phyloP scores from a whole-genome alignment of 2,888 invertebrate genomes.

The Melipona beecheii region DNA sequence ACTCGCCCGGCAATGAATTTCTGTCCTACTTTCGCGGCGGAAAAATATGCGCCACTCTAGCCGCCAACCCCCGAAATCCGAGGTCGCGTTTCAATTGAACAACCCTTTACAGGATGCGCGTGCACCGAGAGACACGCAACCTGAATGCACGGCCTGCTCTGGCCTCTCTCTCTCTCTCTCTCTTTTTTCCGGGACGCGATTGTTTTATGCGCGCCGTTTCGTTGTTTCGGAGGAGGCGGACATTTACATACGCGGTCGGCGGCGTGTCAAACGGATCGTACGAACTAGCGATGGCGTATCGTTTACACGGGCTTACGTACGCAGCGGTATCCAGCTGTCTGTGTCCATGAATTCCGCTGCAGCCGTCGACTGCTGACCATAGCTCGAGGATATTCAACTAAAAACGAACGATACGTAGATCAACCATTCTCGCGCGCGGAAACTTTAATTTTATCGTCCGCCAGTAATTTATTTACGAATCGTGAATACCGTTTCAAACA shows the following conservation, averaged over 20 bases:
- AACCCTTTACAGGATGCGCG: slow-evolving; percentile 45
- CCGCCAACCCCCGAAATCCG: slow-evolving; percentile 1
- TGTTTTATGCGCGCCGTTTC: slow-evolving; percentile 51
- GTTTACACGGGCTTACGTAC: slow-evolving; percentile 36
- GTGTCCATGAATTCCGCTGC: slow-evolving; percentile 32
- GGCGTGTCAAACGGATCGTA: slow-evolving; percentile 32
- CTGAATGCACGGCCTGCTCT: slow-evolving; percentile 9
- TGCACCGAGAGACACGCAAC: slow-evolving; percentile 1
- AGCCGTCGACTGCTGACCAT: slow-evolving; percentile 17
- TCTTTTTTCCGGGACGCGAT: slow-evolving; percentile 43
- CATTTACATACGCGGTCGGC: slow-evolving; percentile 39
- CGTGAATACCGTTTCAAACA: too few relatives aligned
- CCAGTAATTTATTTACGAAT: too few relatives aligned
- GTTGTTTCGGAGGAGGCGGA: background rate
- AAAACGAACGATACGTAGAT: slow-evolving; percentile 6
- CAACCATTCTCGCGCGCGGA: background rate
- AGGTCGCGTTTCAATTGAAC: slow-evolving; percentile 37
- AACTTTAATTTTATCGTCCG: too few relatives aligned
- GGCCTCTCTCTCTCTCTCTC: background rate
- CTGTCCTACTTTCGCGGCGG: background rate
- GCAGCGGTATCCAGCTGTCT: slow-evolving; percentile 24
- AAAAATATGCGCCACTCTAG: slow-evolving; percentile 31
- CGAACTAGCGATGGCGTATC: slow-evolving; percentile 28
- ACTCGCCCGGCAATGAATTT: background rate
- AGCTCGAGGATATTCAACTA: slow-evolving; percentile 25